These are phyloP conservation scores for Microchirus variegatus DNA, from an alignment of 2,797 vertebrate species.

Conservation along the genomic window DNA sequence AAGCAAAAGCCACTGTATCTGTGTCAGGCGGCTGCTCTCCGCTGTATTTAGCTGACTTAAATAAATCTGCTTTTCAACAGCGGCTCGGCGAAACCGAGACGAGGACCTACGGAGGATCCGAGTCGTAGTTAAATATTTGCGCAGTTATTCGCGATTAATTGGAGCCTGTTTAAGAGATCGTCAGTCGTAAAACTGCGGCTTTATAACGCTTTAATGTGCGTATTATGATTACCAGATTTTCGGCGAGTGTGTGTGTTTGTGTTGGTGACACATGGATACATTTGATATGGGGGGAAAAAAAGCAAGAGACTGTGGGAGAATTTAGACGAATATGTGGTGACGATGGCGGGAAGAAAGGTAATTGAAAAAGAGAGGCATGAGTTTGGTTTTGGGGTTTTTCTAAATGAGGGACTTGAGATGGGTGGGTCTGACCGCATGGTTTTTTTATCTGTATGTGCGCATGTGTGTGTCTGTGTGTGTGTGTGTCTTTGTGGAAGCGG, in stretches of 20 bases:
- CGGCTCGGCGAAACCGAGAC: slow-evolving; percentile 24
- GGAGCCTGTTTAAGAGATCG: slow-evolving; percentile 55
- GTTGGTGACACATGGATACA: slow-evolving; percentile 69
- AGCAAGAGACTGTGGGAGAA: slow-evolving; percentile 64
- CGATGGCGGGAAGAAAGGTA: slow-evolving; percentile 74
- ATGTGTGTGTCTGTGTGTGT: slow-evolving; percentile 30
- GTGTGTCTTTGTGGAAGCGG: slow-evolving; percentile 57
- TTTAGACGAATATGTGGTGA: slow-evolving; percentile 62
- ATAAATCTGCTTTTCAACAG: slow-evolving; percentile 38
- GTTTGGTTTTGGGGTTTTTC: slow-evolving; percentile 75
- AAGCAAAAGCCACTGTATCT: slow-evolving; percentile 32
- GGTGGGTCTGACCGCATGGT: slow-evolving; percentile 69
- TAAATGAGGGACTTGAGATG: slow-evolving; percentile 73
- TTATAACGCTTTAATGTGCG: slow-evolving; percentile 60
- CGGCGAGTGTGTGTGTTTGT: slow-evolving; percentile 35
- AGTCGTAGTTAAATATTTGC: slow-evolving; percentile 40
- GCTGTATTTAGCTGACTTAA: slow-evolving; percentile 17
- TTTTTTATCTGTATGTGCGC: slow-evolving; percentile 37
- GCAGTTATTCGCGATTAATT: slow-evolving; percentile 61
- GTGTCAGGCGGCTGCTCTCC: slow-evolving; percentile 23
- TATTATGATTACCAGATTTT: slow-evolving; percentile 70
- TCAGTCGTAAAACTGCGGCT: slow-evolving; percentile 61
- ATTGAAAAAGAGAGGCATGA: slow-evolving; percentile 74
- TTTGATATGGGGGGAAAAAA: slow-evolving; percentile 64
- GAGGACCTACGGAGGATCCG: slow-evolving; percentile 20